Evolutionary conservation across 2,113 vertebrate genomes (phyloP).

Genomic region (Tachycineta bicolor): DNA sequence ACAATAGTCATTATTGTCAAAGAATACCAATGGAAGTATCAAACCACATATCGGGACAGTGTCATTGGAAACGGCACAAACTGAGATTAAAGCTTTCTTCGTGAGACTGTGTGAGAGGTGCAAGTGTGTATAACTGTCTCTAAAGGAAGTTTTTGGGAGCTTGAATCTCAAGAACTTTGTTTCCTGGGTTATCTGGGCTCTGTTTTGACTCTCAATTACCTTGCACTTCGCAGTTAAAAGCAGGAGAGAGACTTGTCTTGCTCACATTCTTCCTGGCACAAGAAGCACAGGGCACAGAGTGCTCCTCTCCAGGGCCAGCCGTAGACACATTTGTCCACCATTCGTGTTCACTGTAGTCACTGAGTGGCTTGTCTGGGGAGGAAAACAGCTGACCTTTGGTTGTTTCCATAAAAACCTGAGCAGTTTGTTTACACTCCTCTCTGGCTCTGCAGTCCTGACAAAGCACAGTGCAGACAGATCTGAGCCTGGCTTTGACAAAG

Average conservation of each 20-base stretch:
- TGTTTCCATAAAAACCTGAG: not conserved
- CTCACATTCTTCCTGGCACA: not conserved
- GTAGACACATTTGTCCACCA: not conserved
- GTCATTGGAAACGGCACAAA: fast-evolving
- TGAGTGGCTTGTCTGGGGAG: not conserved
- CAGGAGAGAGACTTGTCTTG: not conserved
- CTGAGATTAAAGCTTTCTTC: not conserved
- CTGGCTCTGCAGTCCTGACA: not conserved
- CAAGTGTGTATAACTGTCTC: fast-evolving
- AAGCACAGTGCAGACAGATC: not conserved
- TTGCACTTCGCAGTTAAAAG: not conserved
- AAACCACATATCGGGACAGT: not conserved
- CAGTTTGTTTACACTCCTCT: not conserved
- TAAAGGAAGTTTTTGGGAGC: not conserved
- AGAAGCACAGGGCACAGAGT: not conserved
- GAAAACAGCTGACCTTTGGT: not conserved
- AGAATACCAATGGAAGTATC: not conserved
- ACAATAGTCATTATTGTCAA: not conserved
- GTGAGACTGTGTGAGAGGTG: not conserved
- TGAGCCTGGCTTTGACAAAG: not conserved
- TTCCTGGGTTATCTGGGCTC: not conserved
- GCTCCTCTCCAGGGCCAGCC: not conserved
- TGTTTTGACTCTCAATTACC: not conserved
- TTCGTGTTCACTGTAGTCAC: not conserved
- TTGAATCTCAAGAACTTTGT: not conserved